phyloP scores from a whole-genome alignment of 2,888 invertebrate genomes.

The Anoncus sp. region DNA sequence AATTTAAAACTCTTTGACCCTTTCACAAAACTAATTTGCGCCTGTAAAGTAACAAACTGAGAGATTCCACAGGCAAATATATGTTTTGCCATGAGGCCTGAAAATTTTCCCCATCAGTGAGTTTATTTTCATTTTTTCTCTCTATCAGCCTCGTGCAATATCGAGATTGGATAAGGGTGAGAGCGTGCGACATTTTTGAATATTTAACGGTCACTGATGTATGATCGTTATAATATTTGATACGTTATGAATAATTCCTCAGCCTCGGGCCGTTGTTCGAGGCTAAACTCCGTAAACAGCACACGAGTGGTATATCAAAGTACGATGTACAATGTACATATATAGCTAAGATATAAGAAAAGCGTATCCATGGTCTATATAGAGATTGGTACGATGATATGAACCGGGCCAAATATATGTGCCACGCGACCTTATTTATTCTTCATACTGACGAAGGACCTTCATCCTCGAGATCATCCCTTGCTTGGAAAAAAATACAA shows the following conservation, averaged over 20 bases:
- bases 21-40: too few relatives aligned
- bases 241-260: conserved; percentile 53
- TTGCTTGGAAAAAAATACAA: conserved; percentile 39
- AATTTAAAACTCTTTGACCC: neutral
- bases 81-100: neutral
- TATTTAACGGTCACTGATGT: conserved; percentile 50
- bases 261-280: neutral
- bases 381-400: conserved; percentile 37
- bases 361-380: neutral
- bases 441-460: conserved; percentile 56
- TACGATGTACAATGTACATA: neutral
- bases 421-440: conserved; percentile 76
- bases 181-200: conserved; percentile 53
- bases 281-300: conserved; percentile 9
- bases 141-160: conserved; percentile 11
- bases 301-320: neutral
- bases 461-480: conserved; percentile 44
- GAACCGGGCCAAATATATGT: conserved; percentile 61
- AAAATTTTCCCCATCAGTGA: neutral
- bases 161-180: conserved; percentile 23
- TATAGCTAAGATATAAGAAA: neutral
- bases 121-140: neutral
- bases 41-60: conserved; percentile 15
- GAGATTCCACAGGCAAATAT: neutral
- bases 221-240: conserved; percentile 52